Evolutionary conservation across 2,888 invertebrate species (phyloP).

Genomic region (Sinelater perroti): DNA sequence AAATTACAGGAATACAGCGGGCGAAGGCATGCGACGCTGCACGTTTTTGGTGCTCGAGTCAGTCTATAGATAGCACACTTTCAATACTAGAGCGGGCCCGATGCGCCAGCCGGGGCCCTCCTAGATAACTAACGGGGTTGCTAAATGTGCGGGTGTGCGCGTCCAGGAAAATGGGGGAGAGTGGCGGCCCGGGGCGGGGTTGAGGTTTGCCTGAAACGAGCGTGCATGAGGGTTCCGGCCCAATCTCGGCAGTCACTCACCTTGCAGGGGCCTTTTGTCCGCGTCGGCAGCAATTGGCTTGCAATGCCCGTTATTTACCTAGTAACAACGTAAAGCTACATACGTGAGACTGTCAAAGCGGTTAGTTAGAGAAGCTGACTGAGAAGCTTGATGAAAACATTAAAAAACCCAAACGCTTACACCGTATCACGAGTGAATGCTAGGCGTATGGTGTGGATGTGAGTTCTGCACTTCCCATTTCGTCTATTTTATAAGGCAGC

Average conservation of each 20-base stretch:
- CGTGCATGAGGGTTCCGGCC: neutral
- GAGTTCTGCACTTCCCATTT: constrained; percentile 67
- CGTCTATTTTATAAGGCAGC: constrained; percentile 71
- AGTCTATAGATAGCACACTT: constrained; percentile 75
- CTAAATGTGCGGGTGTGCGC: constrained; percentile 66
- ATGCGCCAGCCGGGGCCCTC: constrained; percentile 67
- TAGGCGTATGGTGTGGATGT: constrained; percentile 52
- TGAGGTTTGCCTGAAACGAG: neutral
- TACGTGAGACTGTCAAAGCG: neutral
- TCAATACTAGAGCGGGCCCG: constrained; percentile 69
- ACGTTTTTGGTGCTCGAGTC: constrained; percentile 36
- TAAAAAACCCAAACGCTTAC: constrained; percentile 33
- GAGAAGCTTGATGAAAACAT: constrained; percentile 20
- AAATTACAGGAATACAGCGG: neutral
- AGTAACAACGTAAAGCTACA: constrained; percentile 19
- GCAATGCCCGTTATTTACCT: constrained; percentile 34
- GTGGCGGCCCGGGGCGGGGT: neutral
- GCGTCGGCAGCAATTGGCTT: constrained; percentile 1
- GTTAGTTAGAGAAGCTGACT: constrained; percentile 6
- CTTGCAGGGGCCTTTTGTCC: neutral
- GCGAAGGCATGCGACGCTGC: no score
- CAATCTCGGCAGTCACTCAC: neutral
- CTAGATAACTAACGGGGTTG: constrained; percentile 76
- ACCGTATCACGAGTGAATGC: constrained; percentile 35
- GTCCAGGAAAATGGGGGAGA: constrained; percentile 65